A percentile compares a stretch with the other conserved stretches of the same genome.
Evolutionary conservation across 2,888 invertebrate species (phyloP).

Genomic region (Blastobasis lacticolella): DNA sequence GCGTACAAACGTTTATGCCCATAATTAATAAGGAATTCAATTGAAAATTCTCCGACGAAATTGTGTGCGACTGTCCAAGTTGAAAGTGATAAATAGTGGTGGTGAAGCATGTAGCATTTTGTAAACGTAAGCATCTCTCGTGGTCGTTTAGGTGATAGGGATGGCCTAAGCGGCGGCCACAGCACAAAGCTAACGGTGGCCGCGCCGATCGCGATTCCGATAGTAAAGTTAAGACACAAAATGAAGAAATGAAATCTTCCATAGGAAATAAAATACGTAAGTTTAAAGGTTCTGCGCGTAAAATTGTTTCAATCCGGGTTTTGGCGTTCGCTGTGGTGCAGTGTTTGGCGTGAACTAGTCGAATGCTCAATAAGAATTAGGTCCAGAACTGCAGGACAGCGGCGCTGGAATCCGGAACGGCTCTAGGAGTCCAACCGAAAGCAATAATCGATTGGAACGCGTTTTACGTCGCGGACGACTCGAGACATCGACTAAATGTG

Average conservation of each 20-base stretch:
- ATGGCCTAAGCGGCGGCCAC: conserved; percentile 47
- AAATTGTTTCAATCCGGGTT: conserved; percentile 42
- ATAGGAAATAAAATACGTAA: conserved; percentile 67
- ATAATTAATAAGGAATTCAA: conserved; percentile 68
- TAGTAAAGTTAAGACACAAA: conserved; percentile 56
- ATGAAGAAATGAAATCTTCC: conserved; percentile 64
- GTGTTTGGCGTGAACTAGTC: conserved; percentile 34
- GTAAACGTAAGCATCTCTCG: conserved; percentile 29
- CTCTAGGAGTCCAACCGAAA: too few relatives aligned
- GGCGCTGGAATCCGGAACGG: too few relatives aligned
- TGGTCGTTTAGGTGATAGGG: conserved; percentile 28
- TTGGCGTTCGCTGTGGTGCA: conserved; percentile 15
- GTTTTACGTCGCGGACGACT: conserved; percentile 42
- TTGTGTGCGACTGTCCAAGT: conserved; percentile 48
- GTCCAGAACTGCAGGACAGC: too few relatives aligned
- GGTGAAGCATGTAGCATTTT: conserved; percentile 39
- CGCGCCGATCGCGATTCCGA: conserved; percentile 48
- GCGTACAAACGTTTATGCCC: conserved; percentile 63
- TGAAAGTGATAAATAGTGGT: conserved; percentile 35
- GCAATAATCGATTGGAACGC: conserved; percentile 35
- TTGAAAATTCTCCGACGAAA: conserved; percentile 44
- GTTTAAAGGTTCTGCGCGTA: conserved; percentile 46
- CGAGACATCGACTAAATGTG: conserved; percentile 72
- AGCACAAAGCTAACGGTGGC: conserved; percentile 56
- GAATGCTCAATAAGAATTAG: conserved; percentile 46